A percentile compares a stretch with the other conserved stretches of the same genome.
Evolutionary conservation across 2,113 vertebrate species (phyloP).

Genomic region (Alligator sinensis): DNA sequence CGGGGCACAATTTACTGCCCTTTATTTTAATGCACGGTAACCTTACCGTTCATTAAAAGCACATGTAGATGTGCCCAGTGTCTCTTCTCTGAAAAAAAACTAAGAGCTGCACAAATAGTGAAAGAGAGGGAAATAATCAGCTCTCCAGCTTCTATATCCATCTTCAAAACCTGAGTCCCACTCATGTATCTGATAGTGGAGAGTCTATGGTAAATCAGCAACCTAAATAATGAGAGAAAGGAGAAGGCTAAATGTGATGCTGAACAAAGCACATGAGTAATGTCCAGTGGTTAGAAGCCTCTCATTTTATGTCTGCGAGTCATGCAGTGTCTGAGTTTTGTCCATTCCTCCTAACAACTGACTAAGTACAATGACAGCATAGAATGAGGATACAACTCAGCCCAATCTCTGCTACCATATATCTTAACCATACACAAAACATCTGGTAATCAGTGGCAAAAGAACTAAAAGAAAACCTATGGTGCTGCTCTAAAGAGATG

Average conservation of each 20-base stretch:
- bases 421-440: background rate
- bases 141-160: background rate
- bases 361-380: background rate
- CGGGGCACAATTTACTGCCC: too few species aligned
- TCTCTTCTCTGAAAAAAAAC: background rate
- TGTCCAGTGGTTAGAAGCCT: background rate
- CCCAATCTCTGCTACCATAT: background rate
- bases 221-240: background rate
- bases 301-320: background rate
- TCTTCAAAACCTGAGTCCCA: background rate
- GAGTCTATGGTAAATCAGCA: background rate
- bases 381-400: background rate
- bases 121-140: background rate
- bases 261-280: background rate
- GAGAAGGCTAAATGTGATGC: background rate
- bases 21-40: too few species aligned
- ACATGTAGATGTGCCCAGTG: background rate
- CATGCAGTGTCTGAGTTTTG: background rate
- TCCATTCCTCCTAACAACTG: background rate
- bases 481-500: background rate
- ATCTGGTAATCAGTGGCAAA: background rate
- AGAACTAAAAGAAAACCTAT: background rate
- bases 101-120: background rate
- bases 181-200: background rate
- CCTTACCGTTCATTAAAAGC: too few species aligned